phyloP scores from a whole-genome alignment of 2,113 vertebrate genomes.

The Eurystomus gularis region DNA sequence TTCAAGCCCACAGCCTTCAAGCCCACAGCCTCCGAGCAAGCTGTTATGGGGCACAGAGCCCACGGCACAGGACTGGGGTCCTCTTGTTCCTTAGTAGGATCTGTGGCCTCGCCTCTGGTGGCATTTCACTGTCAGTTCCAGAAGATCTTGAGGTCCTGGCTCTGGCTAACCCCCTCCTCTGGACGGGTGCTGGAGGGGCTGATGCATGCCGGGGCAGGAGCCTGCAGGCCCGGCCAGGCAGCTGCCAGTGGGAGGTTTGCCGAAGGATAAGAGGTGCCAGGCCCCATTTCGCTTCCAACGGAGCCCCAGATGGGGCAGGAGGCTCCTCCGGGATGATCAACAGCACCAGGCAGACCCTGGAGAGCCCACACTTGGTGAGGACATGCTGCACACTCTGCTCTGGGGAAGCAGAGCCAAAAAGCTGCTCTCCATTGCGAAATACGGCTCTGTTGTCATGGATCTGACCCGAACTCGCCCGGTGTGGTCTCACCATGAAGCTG shows the following conservation, averaged over 20 bases:
- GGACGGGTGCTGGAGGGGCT: neutral
- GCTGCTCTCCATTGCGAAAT: neutral
- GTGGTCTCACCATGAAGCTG: neutral
- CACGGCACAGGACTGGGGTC: rapidly evolving
- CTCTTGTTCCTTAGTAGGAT: neutral
- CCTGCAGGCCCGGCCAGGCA: neutral
- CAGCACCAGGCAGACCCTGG: neutral
- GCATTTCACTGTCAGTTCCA: neutral
- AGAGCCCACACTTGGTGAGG: neutral
- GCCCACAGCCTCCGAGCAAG: neutral
- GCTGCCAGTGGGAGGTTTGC: constrained; percentile 34
- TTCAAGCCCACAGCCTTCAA: neutral
- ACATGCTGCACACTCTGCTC: neutral
- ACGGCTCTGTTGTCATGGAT: neutral
- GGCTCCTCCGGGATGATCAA: neutral
- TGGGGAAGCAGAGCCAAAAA: neutral
- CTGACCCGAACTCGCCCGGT: neutral
- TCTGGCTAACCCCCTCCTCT: neutral
- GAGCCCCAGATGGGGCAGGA: neutral
- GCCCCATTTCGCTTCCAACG: neutral
- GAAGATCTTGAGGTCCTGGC: neutral
- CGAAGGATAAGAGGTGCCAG: neutral
- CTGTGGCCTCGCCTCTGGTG: rapidly evolving
- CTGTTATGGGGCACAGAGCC: neutral
- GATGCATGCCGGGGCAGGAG: neutral